Conservation (phyloP, 2,888 invertebrate genomes). For the Colostygia pectinataria region DNA sequence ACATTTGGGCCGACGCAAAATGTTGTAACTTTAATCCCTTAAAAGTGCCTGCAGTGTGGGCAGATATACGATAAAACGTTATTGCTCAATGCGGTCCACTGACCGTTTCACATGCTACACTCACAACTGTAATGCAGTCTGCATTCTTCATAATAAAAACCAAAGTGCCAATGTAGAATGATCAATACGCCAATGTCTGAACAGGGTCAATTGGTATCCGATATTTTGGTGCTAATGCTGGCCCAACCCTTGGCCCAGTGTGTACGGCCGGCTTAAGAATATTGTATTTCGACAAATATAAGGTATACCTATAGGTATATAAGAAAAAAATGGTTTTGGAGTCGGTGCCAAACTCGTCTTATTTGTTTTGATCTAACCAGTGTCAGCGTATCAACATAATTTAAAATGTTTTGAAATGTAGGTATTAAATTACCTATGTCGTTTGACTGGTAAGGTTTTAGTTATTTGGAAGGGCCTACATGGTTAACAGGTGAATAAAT, state of each 20-base stretch:
- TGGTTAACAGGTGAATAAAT: slow-evolving; percentile 3
- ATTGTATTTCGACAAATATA: too few relatives aligned
- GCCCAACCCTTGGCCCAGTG: too few relatives aligned
- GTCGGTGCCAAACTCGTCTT: slow-evolving; percentile 27
- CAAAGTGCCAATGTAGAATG: too few relatives aligned
- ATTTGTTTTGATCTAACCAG: slow-evolving; percentile 14
- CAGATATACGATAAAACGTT: slow-evolving; percentile 49
- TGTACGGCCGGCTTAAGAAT: too few relatives aligned
- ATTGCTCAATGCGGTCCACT: slow-evolving; percentile 55
- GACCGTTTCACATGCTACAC: slow-evolving; percentile 3
- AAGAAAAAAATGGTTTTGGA: too few relatives aligned
- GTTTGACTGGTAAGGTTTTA: slow-evolving; percentile 4
- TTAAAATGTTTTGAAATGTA: not conserved
- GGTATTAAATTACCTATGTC: not conserved
- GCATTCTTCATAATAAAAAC: slow-evolving; percentile 1
- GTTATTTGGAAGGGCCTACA: slow-evolving; percentile 1
- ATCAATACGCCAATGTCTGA: too few relatives aligned
- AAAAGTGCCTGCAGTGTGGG: slow-evolving; percentile 61
- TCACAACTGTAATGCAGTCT: not conserved
- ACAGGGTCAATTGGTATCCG: too few relatives aligned
- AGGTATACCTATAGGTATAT: too few relatives aligned
- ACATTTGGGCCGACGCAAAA: slow-evolving; percentile 20
- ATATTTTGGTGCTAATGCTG: too few relatives aligned
- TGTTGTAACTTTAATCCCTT: slow-evolving; percentile 62
- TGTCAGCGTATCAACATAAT: slow-evolving; percentile 3